Percentiles rank a stretch among this genome's conserved stretches.
Evolutionary conservation across 2,113 vertebrate genomes (phyloP).

Genomic region (Patagioenas fasciata): DNA sequence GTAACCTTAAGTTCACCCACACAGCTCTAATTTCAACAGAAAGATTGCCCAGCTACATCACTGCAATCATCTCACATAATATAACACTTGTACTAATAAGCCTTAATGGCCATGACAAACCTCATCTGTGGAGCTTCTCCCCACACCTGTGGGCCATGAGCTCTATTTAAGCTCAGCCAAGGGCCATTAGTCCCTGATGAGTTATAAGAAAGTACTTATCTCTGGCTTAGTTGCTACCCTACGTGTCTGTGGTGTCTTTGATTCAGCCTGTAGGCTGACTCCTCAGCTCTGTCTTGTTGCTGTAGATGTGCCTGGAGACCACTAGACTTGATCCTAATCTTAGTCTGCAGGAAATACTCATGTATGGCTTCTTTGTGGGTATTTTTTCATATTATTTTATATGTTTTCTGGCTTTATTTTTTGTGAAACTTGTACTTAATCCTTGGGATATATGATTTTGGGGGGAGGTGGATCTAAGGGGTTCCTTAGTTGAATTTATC

Average conservation of each 20-base stretch:
- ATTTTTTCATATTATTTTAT: background rate
- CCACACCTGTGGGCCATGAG: background rate
- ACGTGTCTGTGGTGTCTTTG: rapidly evolving
- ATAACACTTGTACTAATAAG: background rate
- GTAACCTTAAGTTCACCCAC: background rate
- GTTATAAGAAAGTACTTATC: rapidly evolving
- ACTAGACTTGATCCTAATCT: background rate
- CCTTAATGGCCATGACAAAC: background rate
- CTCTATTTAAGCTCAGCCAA: background rate
- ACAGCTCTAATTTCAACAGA: background rate
- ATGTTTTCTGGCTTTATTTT: background rate
- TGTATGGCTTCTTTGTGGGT: background rate
- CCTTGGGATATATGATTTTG: background rate
- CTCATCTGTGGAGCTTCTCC: background rate
- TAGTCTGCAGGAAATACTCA: background rate
- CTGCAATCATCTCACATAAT: background rate
- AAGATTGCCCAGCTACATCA: background rate
- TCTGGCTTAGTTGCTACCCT: rapidly evolving
- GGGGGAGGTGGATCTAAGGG: too few species aligned
- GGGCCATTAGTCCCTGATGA: rapidly evolving
- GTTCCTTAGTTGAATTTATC: background rate
- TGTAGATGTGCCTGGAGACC: rapidly evolving
- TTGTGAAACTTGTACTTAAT: background rate
- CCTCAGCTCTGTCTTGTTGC: background rate
- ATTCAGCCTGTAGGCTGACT: rapidly evolving